phyloP scores from a whole-genome alignment of 2,888 invertebrate genomes.

The Oscheius myriophilus region DNA sequence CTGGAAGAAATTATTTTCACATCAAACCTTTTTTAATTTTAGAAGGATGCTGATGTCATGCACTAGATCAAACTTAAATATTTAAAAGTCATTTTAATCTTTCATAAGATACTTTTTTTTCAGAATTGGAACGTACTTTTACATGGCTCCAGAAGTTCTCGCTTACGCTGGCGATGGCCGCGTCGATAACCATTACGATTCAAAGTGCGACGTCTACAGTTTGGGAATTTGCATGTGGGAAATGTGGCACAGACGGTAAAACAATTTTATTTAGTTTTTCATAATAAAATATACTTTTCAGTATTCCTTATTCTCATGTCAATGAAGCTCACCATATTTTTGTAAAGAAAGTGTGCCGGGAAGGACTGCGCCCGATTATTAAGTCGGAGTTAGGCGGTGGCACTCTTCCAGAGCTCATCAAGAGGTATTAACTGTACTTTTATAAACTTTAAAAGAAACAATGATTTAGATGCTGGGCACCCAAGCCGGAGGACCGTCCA shows the following conservation, averaged over 20 bases:
- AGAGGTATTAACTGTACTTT: neutral
- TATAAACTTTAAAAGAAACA: neutral
- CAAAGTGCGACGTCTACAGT: slow-evolving; percentile 27
- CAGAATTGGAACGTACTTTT: slow-evolving; percentile 28
- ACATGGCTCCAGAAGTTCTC: slow-evolving; percentile 30
- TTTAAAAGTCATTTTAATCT: too few relatives aligned
- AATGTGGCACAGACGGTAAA: slow-evolving; percentile 23
- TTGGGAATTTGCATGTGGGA: slow-evolving; percentile 25
- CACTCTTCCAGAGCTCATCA: slow-evolving; percentile 13
- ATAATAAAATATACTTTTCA: slow-evolving; percentile 1
- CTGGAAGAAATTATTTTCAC: too few relatives aligned
- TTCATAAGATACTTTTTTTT: too few relatives aligned
- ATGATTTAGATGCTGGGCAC: slow-evolving; percentile 10
- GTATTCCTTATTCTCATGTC: slow-evolving; percentile 22
- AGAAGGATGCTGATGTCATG: too few relatives aligned
- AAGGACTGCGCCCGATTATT: slow-evolving; percentile 20
- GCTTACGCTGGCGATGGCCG: slow-evolving; percentile 13
- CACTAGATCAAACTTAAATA: too few relatives aligned
- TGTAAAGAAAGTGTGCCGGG: slow-evolving; percentile 15
- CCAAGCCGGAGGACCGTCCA: slow-evolving; percentile 17
- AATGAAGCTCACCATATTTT: slow-evolving; percentile 3
- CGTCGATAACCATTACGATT: slow-evolving; percentile 12
- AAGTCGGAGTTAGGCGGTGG: slow-evolving; percentile 14
- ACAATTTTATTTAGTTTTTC: too few relatives aligned
- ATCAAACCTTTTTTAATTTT: too few relatives aligned